These are phyloP conservation scores for Pseudanteris insignis DNA, from an alignment of 2,888 invertebrate species.

Conservation along the genomic window DNA sequence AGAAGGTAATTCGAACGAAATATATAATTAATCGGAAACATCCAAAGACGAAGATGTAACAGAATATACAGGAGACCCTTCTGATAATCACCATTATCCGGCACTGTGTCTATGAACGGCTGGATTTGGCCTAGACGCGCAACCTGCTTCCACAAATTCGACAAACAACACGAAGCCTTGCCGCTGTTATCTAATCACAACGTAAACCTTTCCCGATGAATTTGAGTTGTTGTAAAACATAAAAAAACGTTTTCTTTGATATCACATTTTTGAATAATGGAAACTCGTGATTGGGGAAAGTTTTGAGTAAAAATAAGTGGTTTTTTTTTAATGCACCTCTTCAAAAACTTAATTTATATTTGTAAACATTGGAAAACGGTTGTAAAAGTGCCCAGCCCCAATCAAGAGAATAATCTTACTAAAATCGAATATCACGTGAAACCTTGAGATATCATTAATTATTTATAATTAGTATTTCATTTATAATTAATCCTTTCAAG, in stretches of 20 bases:
- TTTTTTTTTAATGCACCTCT: no score
- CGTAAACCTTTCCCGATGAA: neutral
- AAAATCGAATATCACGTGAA: no score
- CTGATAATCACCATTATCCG: constrained; percentile 33
- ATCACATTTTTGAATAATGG: no score
- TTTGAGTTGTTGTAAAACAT: constrained; percentile 5
- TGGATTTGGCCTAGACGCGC: constrained; percentile 13
- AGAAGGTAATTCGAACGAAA: no score
- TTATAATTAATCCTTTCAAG: no score
- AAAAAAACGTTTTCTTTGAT: no score
- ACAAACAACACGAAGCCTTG: constrained; percentile 9
- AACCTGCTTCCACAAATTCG: constrained; percentile 22
- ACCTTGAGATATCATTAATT: no score
- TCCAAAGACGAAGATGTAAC: constrained; percentile 22
- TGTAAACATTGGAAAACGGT: no score
- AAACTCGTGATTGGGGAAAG: neutral
- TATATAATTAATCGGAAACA: constrained; percentile 20
- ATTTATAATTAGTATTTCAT: no score
- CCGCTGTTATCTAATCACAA: constrained; percentile 21
- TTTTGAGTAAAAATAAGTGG: constrained; percentile 5
- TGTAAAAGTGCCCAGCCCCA: no score
- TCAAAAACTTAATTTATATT: no score
- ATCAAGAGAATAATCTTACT: no score
- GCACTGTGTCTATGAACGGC: constrained; percentile 20
- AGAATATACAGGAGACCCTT: constrained; percentile 17